Evolutionary conservation across 2,113 vertebrate genomes (phyloP), one percentile per base, ranked within the genome.

Genomic region (Sapajus apella): DNA sequence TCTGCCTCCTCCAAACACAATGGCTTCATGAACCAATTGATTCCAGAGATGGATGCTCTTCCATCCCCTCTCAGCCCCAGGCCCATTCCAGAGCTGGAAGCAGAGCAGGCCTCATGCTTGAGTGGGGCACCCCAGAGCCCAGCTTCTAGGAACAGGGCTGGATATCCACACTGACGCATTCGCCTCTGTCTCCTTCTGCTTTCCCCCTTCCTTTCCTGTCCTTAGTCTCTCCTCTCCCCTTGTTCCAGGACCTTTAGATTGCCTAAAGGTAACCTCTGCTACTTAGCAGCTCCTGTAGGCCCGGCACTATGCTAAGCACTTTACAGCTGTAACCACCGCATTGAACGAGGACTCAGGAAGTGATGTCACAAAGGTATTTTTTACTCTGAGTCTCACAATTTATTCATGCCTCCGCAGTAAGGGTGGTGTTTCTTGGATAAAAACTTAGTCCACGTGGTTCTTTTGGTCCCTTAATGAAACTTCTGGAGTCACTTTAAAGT

Each of bases 321-420:
- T 81, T n/a, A 76, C 12, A 90, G 64, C 52, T 64, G 35, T 47
- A 73, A 85, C 80, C 73, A 58, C 21, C 6, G 10, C 37, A 43
- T 16, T 75, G 37, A 90, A 50, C 25, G 13, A 50, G 23, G 43
- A 86, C 64, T 73, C 85, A 66, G 90, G 86, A 95, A 93, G 81
- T 40, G 32, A 56, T 56, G 37, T 47, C 85, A 35, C 72, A 85
- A 85, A 96, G 17, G 84, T 64, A 72, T 84, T 92, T 87, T 94
- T 92, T 64, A 72, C 43, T 84, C 11, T 88, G 84, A 80, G 90
- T 14, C 55, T 37, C 37, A 89, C 18, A 27, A 25, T 90, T 75
- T 75, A 66, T 73, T 85, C 76, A 37, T 23, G 66, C 32, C 11
- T 92, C 25, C 45, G 80, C 20, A 3, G 25, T 37, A 37, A n/a